Percentiles rank a stretch among this genome's conserved stretches.
Conservation (phyloP, 2,113 vertebrate genomes). For the Scatophagus argus region DNA sequence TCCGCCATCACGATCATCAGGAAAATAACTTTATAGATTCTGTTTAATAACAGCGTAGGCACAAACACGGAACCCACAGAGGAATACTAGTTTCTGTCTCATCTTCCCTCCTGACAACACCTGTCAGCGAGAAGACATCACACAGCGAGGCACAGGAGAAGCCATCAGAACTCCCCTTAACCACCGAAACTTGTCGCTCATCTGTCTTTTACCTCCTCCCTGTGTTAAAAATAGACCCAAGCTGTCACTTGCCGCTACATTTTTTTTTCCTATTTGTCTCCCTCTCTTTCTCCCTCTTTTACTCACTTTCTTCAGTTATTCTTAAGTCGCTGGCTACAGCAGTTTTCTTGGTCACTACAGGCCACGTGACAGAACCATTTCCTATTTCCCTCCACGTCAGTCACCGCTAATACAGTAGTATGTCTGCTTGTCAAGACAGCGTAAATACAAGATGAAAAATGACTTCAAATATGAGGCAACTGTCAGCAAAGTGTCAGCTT, state of each 20-base stretch:
- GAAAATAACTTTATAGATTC: slow-evolving; percentile 60
- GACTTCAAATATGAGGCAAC: neutral
- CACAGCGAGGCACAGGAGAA: slow-evolving; percentile 41
- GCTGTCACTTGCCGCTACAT: slow-evolving; percentile 50
- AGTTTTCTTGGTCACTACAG: slow-evolving; percentile 28
- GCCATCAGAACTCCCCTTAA: slow-evolving; percentile 64
- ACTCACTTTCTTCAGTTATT: slow-evolving; percentile 21
- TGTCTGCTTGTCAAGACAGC: neutral
- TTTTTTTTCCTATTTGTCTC: neutral
- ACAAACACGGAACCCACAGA: slow-evolving; percentile 34
- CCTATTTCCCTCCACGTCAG: slow-evolving; percentile 5
- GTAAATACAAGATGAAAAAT: neutral
- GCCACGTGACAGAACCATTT: slow-evolving; percentile 11
- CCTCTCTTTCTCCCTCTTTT: neutral
- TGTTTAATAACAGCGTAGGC: slow-evolving; percentile 55
- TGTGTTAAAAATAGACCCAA: slow-evolving; percentile 70
- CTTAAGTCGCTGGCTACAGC: slow-evolving; percentile 43
- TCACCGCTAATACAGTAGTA: slow-evolving; percentile 20
- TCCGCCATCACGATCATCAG: slow-evolving; percentile 51
- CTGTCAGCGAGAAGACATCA: slow-evolving; percentile 71
- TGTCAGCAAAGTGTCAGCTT: slow-evolving; percentile 17
- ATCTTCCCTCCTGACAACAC: slow-evolving; percentile 57
- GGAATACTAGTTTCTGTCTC: slow-evolving; percentile 53
- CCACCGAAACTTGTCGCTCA: slow-evolving; percentile 68
- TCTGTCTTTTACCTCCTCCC: slow-evolving; percentile 62